Conservation (phyloP, 2,888 invertebrate genomes). For the Clusia tigrina region DNA sequence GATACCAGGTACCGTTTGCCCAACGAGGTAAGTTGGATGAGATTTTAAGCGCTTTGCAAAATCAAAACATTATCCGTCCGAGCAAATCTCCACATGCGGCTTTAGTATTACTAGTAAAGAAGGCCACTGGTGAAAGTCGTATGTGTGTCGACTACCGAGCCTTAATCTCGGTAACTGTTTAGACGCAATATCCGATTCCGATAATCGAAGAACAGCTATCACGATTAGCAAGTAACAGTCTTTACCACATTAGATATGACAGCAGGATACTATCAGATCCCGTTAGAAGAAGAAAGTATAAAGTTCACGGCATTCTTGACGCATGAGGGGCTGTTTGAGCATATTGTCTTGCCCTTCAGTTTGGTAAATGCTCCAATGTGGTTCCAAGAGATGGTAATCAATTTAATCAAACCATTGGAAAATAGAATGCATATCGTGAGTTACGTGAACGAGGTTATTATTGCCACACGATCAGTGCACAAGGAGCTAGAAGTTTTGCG, state of each 20-base stretch:
- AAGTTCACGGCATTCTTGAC: slow-evolving; percentile 51
- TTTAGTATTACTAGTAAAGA: slow-evolving; percentile 29
- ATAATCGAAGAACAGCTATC: slow-evolving; percentile 27
- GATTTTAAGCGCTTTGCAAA: too few relatives aligned
- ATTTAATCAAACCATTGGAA: background rate
- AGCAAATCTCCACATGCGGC: slow-evolving; percentile 34
- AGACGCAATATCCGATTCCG: slow-evolving; percentile 29
- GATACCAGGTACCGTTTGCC: slow-evolving; percentile 32
- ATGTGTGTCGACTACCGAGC: slow-evolving; percentile 32
- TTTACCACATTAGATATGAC: too few relatives aligned
- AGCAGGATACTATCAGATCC: too few relatives aligned
- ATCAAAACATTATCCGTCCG: slow-evolving; percentile 26
- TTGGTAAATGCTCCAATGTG: slow-evolving; percentile 47
- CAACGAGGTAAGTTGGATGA: too few relatives aligned
- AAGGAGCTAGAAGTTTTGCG: background rate
- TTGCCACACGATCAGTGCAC: slow-evolving; percentile 1
- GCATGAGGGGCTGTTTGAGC: slow-evolving; percentile 49
- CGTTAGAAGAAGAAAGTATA: slow-evolving; percentile 35
- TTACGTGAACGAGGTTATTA: background rate
- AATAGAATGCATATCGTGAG: too few relatives aligned
- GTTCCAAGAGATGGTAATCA: slow-evolving; percentile 30
- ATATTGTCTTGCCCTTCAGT: slow-evolving; percentile 51
- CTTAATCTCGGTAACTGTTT: slow-evolving; percentile 25
- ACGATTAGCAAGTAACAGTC: slow-evolving; percentile 36
- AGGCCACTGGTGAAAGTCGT: slow-evolving; percentile 28